A percentile compares a stretch with the other conserved stretches of the same genome.
Evolutionary conservation across 2,888 invertebrate genomes (phyloP).

Genomic region (Caenorhabditis becei): DNA sequence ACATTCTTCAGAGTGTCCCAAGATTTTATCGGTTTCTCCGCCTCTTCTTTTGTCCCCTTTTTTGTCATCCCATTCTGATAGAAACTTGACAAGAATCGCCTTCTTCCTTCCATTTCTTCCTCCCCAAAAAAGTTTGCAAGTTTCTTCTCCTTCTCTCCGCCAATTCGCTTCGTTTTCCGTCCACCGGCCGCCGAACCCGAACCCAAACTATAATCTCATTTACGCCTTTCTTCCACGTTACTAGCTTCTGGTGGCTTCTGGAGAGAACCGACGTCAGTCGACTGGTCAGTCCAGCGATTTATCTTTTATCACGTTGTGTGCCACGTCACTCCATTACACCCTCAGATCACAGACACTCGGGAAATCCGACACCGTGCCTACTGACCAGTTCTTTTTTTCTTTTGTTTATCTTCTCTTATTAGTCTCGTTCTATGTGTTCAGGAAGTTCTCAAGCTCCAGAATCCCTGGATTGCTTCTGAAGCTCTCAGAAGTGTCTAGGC

Average conservation of each 20-base stretch:
- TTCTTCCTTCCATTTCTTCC: background rate
- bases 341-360: background rate
- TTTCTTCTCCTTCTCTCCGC: background rate
- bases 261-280: background rate
- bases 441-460: no score
- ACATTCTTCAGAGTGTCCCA: conserved; percentile 10
- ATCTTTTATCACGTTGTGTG: background rate
- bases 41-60: conserved; percentile 17
- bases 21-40: conserved; percentile 45
- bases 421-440: conserved; percentile 1
- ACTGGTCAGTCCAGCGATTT: background rate
- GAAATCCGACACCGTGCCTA: background rate
- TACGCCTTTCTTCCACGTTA: background rate
- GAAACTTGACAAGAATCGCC: conserved; percentile 26
- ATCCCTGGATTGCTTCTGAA: no score
- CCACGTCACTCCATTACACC: background rate
- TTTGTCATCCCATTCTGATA: conserved; percentile 16
- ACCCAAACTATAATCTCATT: conserved; percentile 5
- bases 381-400: conserved; percentile 2
- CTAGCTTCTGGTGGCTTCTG: no score
- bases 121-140: background rate
- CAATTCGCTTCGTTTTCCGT: background rate
- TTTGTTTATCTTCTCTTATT: conserved; percentile 2
- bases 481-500: no score
- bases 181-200: background rate